Base-by-base conservation (phyloP, 2,888 invertebrate genomes). In the Lycophotia porphyrea region DNA sequence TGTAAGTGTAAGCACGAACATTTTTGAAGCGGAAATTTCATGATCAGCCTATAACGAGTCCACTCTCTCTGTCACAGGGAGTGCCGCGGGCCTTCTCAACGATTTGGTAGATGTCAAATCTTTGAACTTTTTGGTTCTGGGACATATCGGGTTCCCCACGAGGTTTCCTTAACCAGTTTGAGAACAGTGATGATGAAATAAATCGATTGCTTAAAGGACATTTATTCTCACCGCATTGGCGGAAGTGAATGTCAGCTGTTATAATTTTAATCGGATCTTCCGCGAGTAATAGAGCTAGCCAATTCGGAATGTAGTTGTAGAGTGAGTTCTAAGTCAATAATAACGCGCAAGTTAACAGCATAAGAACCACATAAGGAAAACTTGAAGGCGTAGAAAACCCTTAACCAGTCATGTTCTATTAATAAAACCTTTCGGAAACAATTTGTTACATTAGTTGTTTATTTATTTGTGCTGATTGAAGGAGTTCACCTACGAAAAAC, bases 341-440 rank as follows among this genome's bases (percentile, higher is more conserved):
- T 74, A 27, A 76, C 5, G 31, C 8, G 21, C 34, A 42, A 63
- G 21, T 31, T 31, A 15, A 2, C 24, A 27, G 34, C 13, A 8
- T 58, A n/a, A 18, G n/a, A 9, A 31, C 44, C 27, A 52, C 34
- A 27, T 36, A 18, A 44, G 77, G 77, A 77, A 52, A 75, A 75
- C 36, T 67, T 44, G 13, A 76, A 49, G 31, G 34, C 8, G 11
- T 66, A 63, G 7, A 31, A 39, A 39, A 31, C n/a, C 74, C 31
- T 27, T 60, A 76, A 24, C 42, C 4, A 27, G 31, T 55, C n/a
- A n/a, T 42, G 24, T 72, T 73, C n/a, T 21, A 9, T 21, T 11
- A 63, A 47, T 36, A 60, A 39, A 47, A 39, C 11, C 64, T n/a
- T 42, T 1, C 3, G 36, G 15, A 44, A 34, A 34, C 21, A 34